Conservation (phyloP, 2,888 invertebrate genomes). For the Anthrax anthrax region DNA sequence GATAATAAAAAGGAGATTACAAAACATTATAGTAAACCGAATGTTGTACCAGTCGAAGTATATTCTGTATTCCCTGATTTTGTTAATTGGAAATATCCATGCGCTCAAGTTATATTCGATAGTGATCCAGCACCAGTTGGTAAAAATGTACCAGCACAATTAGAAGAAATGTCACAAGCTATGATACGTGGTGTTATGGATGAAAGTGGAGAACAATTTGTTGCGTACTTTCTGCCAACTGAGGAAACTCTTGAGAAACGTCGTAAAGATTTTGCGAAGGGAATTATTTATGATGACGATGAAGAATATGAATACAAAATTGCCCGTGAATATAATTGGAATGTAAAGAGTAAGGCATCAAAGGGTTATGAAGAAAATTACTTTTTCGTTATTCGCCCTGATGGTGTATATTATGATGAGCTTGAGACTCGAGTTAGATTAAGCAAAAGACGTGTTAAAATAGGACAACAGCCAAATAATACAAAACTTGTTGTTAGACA, state of each 20-base stretch:
- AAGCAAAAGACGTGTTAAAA: conserved; percentile 78
- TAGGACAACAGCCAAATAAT: conserved; percentile 42
- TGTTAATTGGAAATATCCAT: conserved; percentile 93
- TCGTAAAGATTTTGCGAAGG: conserved; percentile 61
- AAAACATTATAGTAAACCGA: conserved; percentile 93
- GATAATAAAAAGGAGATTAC: conserved; percentile 73
- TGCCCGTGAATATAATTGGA: conserved; percentile 98
- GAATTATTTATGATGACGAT: conserved; percentile 69
- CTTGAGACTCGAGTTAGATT: conserved; percentile 87
- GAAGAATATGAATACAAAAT: conserved; percentile 94
- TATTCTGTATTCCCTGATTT: conserved; percentile 90
- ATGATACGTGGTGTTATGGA: conserved; percentile 99
- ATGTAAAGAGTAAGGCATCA: conserved; percentile 91
- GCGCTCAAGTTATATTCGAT: conserved; percentile 96
- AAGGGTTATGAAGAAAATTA: conserved; percentile 96
- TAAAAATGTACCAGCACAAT: conserved; percentile 71
- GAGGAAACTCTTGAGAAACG: conserved; percentile 84
- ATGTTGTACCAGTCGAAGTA: conserved; percentile 80
- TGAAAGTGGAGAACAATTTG: conserved; percentile 96
- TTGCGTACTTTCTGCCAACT: conserved; percentile 94
- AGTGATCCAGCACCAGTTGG: conserved; percentile 91
- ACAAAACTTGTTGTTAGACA: conserved; percentile 71
- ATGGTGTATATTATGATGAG: conserved; percentile 89
- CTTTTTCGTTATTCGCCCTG: conserved; percentile 81
- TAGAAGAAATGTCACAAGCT: conserved; percentile 97